Percentiles rank a stretch among this genome's conserved stretches.
phyloP scores from a whole-genome alignment of 1,140 invertebrate species.

The Drosophila ananassae region DNA sequence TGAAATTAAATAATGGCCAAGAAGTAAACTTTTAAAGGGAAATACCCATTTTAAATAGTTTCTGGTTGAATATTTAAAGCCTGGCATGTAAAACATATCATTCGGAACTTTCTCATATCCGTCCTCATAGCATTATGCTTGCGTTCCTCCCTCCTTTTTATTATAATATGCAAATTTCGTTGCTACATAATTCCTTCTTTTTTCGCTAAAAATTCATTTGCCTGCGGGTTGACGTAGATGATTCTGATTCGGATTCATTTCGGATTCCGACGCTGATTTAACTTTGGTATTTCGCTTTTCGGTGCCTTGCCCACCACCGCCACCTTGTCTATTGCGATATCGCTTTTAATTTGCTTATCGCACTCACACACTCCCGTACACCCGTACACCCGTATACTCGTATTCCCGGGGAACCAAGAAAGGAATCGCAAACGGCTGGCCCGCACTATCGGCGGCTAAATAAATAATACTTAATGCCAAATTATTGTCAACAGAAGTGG shows the following conservation, averaged over 20 bases:
- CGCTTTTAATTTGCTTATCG: slow-evolving; percentile 77
- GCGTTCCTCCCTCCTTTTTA: neutral
- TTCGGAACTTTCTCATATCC: neutral
- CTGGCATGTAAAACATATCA: neutral
- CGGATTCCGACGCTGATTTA: slow-evolving; percentile 9
- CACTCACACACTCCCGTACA: slow-evolving; percentile 16
- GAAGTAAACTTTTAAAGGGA: too few species aligned
- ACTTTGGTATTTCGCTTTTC: neutral
- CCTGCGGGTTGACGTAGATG: slow-evolving; percentile 8
- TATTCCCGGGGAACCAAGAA: neutral
- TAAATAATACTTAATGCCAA: slow-evolving; percentile 77
- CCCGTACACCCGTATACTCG: neutral
- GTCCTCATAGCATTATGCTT: neutral
- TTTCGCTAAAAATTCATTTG: slow-evolving; percentile 5
- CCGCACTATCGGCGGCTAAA: slow-evolving; percentile 67
- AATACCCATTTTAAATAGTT: too few species aligned
- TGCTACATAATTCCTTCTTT: slow-evolving; percentile 29
- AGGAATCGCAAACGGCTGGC: slow-evolving; percentile 48
- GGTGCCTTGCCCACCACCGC: slow-evolving; percentile 33
- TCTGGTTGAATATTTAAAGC: too few species aligned
- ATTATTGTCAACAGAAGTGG: slow-evolving; percentile 70
- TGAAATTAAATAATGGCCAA: too few species aligned
- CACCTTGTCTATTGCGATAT: slow-evolving; percentile 68
- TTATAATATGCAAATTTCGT: slow-evolving; percentile 34
- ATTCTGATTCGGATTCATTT: slow-evolving; percentile 1